Base-by-base conservation (phyloP, 2,113 vertebrate species). In the Tretioscincus oriximinensis region DNA sequence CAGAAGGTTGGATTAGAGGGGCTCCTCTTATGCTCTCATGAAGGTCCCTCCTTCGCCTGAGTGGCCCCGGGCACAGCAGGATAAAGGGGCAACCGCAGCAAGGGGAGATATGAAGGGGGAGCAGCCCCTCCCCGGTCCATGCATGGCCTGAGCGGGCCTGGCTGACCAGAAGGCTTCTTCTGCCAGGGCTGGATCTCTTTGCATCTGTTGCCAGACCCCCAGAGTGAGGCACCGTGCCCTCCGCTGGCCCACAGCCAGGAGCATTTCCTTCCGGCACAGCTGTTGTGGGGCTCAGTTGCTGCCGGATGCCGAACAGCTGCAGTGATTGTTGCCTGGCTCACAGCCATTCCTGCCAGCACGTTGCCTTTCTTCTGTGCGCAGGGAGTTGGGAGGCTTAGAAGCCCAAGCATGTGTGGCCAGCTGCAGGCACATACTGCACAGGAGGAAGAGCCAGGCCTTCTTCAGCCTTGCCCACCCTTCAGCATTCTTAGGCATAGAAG, bases 221-320 rank as follows among this genome's bases (percentile, higher is more conserved):
- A 21, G 10, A 26, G 21, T 80, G 68, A 77, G 0, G 8, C 45
- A 74, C 61, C 1, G 1, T 0, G 9, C 65, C 63, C 73, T 28
- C 31, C 0, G 0, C 68, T 77, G 84, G 88, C 63, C 0, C 64
- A 0, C 0, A n/a, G 75, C 83, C 87, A 16, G 0, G 73, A 29
- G 68, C 9, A 0, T 73, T 74, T 83, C 89, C 87, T 83, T 47
- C 84, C 9, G 20, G n/a, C 78, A 24, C 84, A 79, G 87, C 81
- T 51, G 85, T 0, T 69, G 8, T 67, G 20, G 26, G 73, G 9
- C 0, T 0, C 1, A 60, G 58, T 73, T 0, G 26, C 29, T 1
- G 6, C 2, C 18, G 1, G 71, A 41, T 11, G 81, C 0, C 22
- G 71, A 0, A 58, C 83, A 80, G 85, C 83, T 87, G 84, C 63